Base-by-base conservation (phyloP, 1,140 invertebrate genomes). In the Drosophila asahinai region DNA sequence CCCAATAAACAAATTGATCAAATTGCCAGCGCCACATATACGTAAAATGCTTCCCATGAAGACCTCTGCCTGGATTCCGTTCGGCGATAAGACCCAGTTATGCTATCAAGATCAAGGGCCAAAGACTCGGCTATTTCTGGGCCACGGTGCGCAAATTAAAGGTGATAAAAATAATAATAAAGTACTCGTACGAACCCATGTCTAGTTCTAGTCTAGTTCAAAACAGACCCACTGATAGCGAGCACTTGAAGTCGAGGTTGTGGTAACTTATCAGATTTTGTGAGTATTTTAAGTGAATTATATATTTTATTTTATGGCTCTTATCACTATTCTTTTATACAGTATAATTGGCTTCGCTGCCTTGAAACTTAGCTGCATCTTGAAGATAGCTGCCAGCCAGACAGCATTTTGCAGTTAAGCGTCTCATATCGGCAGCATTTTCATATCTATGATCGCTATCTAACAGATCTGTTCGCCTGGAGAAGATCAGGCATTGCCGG, bases 1-100 rank as follows among this genome's bases (percentile, higher is more conserved):
- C 54, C 55, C 33, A 73, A 38, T 40, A 38, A 73, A 61, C 48
- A 73, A 73, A 59, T 73, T 73, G 45, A 72, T 73, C 11, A 48
- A 71, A 47, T 47, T 63, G 48, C 30, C 19, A 22, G 19, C 19
- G 22, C 12, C 43, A 36, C 59, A 17, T 11, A 52, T 43, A 7
- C 12, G 38, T 11, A 15, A 33, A 58, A 12, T n/a, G 30, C 2
- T 17, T 64, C 5, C 22, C 47, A 51, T 25, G 9, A 47, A 47
- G 25, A 38, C 27, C 17, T 19, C n/a, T 67, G 22, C 15, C 61
- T 6, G 25, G 3, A 36, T 42, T 43, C 15, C 11, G 30, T 33
- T 52, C 3, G 12, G 5, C 12, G 48, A 67, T 71, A 67, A 42
- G 62, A 65, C 4, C 14, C 19, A 30, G 14, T 36, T 12, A 5